These are phyloP conservation scores for Drosophila peninsularis DNA, from an alignment of 2,888 invertebrate genomes.

Conservation along the genomic window DNA sequence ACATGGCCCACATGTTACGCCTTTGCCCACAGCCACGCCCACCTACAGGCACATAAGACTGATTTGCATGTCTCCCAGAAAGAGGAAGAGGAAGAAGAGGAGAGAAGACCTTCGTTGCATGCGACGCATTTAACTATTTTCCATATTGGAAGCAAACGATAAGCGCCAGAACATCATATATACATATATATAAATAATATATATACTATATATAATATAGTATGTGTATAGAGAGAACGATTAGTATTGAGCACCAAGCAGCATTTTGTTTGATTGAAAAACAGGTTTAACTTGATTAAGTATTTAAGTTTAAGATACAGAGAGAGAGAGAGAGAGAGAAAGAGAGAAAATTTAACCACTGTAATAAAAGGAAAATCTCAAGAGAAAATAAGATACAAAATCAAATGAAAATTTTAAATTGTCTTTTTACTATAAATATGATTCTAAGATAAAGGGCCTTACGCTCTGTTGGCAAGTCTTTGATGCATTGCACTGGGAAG, in stretches of 20 bases:
- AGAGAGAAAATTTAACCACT: slow-evolving; percentile 29
- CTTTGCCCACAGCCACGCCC: slow-evolving; percentile 30
- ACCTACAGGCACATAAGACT: slow-evolving; percentile 56
- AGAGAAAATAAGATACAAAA: slow-evolving; percentile 34
- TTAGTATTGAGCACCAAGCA: slow-evolving; percentile 74
- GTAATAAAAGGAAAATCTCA: slow-evolving; percentile 47
- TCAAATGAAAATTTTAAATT: background rate
- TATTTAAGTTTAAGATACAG: slow-evolving; percentile 26
- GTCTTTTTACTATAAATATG: background rate
- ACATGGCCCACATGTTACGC: background rate
- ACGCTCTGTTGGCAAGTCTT: background rate
- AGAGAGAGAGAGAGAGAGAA: slow-evolving; percentile 25
- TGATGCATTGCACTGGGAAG: too few relatives aligned
- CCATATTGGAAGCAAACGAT: slow-evolving; percentile 69
- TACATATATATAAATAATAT: slow-evolving; percentile 7
- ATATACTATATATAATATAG: slow-evolving; percentile 16
- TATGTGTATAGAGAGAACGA: slow-evolving; percentile 55
- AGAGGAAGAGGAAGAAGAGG: background rate
- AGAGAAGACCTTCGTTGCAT: slow-evolving; percentile 44
- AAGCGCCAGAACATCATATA: slow-evolving; percentile 34
- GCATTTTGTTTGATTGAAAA: slow-evolving; percentile 72
- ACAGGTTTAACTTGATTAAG: slow-evolving; percentile 69
- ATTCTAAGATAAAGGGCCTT: background rate
- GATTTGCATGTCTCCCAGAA: slow-evolving; percentile 43
- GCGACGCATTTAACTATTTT: slow-evolving; percentile 57